Evolutionary conservation across 2,888 invertebrate genomes (phyloP).

Genomic region (Nomada goodeniana): DNA sequence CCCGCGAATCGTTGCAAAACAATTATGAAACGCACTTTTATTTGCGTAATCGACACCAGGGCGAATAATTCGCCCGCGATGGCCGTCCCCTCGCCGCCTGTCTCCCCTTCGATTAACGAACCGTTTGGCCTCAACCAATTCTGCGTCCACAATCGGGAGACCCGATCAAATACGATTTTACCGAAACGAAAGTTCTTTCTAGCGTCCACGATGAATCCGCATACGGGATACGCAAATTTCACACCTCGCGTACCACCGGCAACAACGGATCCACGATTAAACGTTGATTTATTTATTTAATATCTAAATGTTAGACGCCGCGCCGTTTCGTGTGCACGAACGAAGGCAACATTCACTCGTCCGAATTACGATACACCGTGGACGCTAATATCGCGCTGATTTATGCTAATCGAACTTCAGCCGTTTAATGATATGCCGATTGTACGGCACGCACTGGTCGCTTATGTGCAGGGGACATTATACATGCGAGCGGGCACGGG

Average conservation of each 20-base stretch:
- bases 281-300: background rate
- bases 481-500: constrained; percentile 2
- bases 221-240: too few relatives aligned
- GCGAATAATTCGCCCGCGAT: constrained; percentile 11
- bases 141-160: too few relatives aligned
- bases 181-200: background rate
- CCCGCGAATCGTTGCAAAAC: constrained; percentile 12
- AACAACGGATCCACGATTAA: background rate
- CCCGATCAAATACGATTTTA: too few relatives aligned
- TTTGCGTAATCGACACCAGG: constrained; percentile 28
- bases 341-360: constrained; percentile 39
- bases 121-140: background rate
- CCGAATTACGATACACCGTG: constrained; percentile 59
- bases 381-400: constrained; percentile 66
- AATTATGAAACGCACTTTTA: constrained; percentile 37
- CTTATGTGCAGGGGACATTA: constrained; percentile 32
- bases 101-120: constrained; percentile 12
- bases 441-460: constrained; percentile 51
- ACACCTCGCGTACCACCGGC: too few relatives aligned
- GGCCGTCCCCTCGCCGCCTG: constrained; percentile 3
- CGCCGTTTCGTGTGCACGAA: constrained; percentile 26
- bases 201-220: too few relatives aligned
- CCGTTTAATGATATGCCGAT: constrained; percentile 64
- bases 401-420: constrained; percentile 71
- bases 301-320: constrained; percentile 12